Evolutionary conservation across 2,888 invertebrate species (phyloP), one percentile per base, ranked within the genome.

Genomic region (Amphipoea oculea): DNA sequence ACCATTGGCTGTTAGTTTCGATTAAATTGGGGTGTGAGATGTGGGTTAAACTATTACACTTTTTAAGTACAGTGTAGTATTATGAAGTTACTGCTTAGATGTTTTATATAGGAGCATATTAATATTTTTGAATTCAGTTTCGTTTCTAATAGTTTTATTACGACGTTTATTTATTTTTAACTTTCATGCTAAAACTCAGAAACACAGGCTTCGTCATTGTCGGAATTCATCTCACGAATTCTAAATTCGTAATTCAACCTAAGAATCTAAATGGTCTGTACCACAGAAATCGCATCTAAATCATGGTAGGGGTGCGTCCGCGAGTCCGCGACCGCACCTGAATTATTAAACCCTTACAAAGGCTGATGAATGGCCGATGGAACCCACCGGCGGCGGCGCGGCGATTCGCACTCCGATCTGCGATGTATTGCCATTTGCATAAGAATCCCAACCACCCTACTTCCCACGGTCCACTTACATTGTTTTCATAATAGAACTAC

Each of bases 341-440:
- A 95, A 95, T 96, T 94, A 95, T 95, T 94, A 94, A 95, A 93
- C 91, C 90, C 89, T 88, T 89, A 93, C 93, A 93, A 93, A 91
- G 92, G 90, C 90, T 92, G 94, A 95, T 95, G 95, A 90, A 91
- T 92, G 92, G 91, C 82, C 87, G 86, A 90, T 84, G 87, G 87
- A 85, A 88, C 90, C 90, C 88, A 90, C 86, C 86, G 54, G 54
- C 54, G 54, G 54, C 54, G 54, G 57, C 23, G 57, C 57, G 57
- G 57, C 91, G 90, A 91, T 94, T 94, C 90, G 94, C 93, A 94
- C 89, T 91, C 92, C 94, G 91, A 95, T 95, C 95, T 87, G 95
- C 95, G 93, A 95, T 92, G 93, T 94, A 94, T 93, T 89, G 91
- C 84, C 82, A 96, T 96, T 96, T 93, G 89, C 96, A 96, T 96